phyloP scores from a whole-genome alignment of 1,140 invertebrate genomes.

The Thaumetopoea pityocampa region DNA sequence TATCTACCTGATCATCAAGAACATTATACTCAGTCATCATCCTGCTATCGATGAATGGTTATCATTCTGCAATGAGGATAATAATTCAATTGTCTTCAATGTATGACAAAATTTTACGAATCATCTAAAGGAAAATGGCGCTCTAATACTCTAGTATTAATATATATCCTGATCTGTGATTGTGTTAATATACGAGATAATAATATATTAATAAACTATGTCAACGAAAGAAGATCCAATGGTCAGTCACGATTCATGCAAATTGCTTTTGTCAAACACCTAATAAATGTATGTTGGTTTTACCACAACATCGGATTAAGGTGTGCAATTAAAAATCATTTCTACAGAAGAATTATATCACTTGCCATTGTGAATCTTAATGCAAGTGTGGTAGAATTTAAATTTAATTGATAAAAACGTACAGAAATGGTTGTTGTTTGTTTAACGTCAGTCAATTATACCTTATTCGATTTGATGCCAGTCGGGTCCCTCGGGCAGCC shows the following conservation, averaged over 20 bases:
- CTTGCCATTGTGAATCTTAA: constrained; percentile 29
- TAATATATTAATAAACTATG: constrained; percentile 59
- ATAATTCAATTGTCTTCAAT: no score
- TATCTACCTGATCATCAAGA: no score
- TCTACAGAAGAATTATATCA: constrained; percentile 12
- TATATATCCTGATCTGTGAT: constrained; percentile 11
- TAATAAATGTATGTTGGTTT: constrained; percentile 48
- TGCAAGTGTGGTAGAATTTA: constrained; percentile 26
- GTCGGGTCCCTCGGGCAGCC: constrained; percentile 52
- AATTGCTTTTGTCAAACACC: constrained; percentile 53
- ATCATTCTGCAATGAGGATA: no score
- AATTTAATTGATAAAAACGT: constrained; percentile 34
- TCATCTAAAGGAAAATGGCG: no score
- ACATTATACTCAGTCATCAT: no score
- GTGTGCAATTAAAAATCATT: constrained; percentile 22
- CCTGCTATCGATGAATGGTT: no score
- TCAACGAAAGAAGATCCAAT: constrained; percentile 46
- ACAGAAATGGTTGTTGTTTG: constrained; percentile 46
- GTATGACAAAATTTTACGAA: no score
- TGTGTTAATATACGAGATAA: constrained; percentile 27
- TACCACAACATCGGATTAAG: constrained; percentile 32
- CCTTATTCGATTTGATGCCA: constrained; percentile 68
- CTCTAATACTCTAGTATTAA: no score
- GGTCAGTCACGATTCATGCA: constrained; percentile 39
- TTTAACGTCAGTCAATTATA: constrained; percentile 60